Evolutionary conservation across 2,888 invertebrate genomes (phyloP).

Genomic region (Drosophila mettleri): DNA sequence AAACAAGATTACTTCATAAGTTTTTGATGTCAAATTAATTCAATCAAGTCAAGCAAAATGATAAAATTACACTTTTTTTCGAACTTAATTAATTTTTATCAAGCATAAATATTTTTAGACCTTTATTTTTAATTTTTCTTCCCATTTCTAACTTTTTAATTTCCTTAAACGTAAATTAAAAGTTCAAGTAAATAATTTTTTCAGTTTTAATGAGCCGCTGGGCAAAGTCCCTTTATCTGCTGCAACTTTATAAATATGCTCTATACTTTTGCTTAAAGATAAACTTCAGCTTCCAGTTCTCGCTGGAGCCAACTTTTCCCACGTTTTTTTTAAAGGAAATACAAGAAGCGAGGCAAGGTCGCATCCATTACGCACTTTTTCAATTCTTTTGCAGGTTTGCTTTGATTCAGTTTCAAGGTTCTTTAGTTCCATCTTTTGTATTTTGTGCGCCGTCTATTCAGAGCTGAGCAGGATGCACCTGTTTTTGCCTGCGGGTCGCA

Average conservation of each 20-base stretch:
- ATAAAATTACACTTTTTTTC: too few relatives aligned
- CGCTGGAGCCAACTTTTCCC: conserved; percentile 28
- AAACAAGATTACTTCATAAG: too few relatives aligned
- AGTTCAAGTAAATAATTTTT: background rate
- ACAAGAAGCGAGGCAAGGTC: conserved; percentile 34
- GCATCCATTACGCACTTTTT: conserved; percentile 33
- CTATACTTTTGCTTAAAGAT: background rate
- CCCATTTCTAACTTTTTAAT: too few relatives aligned
- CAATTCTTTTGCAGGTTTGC: conserved; percentile 10
- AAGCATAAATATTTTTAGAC: too few relatives aligned
- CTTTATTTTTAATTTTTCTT: background rate
- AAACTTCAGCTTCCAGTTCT: conserved; percentile 11
- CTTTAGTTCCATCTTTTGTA: background rate
- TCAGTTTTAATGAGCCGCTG: background rate
- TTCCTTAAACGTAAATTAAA: too few relatives aligned
- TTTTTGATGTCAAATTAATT: too few relatives aligned
- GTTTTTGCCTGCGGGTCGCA: conserved; percentile 50
- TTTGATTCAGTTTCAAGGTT: conserved; percentile 34
- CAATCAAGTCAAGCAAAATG: too few relatives aligned
- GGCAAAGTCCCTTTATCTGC: background rate
- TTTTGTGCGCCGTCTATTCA: conserved; percentile 9
- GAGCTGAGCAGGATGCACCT: conserved; percentile 70
- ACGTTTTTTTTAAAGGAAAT: conserved; percentile 15
- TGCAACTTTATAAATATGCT: conserved; percentile 1
- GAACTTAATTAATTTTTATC: too few relatives aligned